These are phyloP conservation scores for Bombus soroeensis DNA, from an alignment of 1,140 invertebrate species.

Conservation along the genomic window DNA sequence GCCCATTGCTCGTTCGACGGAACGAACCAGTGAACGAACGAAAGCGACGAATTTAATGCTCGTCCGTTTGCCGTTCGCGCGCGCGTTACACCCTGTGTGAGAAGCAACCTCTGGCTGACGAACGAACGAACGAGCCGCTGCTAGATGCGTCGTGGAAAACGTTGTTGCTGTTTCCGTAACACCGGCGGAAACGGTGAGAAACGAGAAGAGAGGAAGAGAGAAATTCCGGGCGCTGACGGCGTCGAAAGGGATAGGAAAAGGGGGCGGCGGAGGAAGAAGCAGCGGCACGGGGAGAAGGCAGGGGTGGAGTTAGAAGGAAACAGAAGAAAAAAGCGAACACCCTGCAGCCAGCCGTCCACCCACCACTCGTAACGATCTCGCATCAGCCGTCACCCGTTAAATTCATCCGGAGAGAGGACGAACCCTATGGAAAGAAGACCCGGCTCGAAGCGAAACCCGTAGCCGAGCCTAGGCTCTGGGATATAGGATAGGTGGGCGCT, in stretches of 20 bases:
- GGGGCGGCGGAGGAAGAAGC: neutral
- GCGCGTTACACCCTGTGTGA: slow-evolving; percentile 10
- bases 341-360: slow-evolving; percentile 59
- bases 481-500: slow-evolving; percentile 56
- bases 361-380: slow-evolving; percentile 74
- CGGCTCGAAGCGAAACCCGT: slow-evolving; percentile 60
- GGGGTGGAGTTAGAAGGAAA: slow-evolving; percentile 57
- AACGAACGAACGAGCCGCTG: slow-evolving; percentile 11
- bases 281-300: slow-evolving; percentile 8
- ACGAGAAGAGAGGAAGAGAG: neutral
- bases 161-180: slow-evolving; percentile 32
- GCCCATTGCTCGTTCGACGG: slow-evolving; percentile 77
- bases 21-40: slow-evolving; percentile 57
- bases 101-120: neutral
- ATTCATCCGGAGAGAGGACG: slow-evolving; percentile 73
- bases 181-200: slow-evolving; percentile 12
- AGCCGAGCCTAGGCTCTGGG: slow-evolving; percentile 37
- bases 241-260: slow-evolving; percentile 31
- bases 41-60: slow-evolving; percentile 73
- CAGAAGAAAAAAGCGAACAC: slow-evolving; percentile 64
- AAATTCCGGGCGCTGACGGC: slow-evolving; percentile 22
- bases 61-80: slow-evolving; percentile 20
- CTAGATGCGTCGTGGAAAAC: slow-evolving; percentile 33
- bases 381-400: slow-evolving; percentile 76
- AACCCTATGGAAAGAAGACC: slow-evolving; percentile 72